These are phyloP conservation scores for Cryptocheilus praepositus DNA, from an alignment of 2,888 invertebrate species.

Conservation along the genomic window DNA sequence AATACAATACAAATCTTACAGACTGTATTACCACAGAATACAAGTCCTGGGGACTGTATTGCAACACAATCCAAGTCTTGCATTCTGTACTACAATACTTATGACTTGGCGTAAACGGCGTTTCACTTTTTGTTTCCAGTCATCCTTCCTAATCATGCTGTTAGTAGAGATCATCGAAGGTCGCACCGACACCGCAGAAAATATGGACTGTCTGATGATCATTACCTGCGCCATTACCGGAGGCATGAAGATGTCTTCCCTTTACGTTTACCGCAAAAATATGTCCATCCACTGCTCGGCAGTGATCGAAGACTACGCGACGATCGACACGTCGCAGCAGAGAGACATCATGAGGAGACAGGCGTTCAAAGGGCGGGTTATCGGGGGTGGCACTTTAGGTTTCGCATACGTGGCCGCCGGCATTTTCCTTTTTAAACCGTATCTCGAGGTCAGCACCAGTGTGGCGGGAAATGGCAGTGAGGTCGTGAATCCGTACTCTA, in stretches of 20 bases:
- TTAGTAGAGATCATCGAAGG: background rate
- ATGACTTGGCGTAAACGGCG: background rate
- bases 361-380: conserved; percentile 20
- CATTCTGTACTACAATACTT: background rate
- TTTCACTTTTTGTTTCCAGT: background rate
- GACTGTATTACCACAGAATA: too few species aligned
- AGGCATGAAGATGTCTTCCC: too few species aligned
- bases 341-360: conserved; percentile 15
- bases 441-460: too few species aligned
- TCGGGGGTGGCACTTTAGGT: conserved; percentile 13
- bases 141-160: background rate
- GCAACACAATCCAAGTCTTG: too few species aligned
- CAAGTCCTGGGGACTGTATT: too few species aligned
- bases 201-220: background rate
- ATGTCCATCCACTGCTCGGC: conserved; percentile 18
- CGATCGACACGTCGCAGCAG: conserved; percentile 13
- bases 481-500: background rate
- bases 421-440: background rate
- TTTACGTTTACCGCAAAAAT: background rate
- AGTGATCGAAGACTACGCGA: conserved; percentile 20
- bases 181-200: background rate
- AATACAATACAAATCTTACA: too few species aligned
- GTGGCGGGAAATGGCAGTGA: background rate
- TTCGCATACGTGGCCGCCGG: conserved; percentile 3
- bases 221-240: background rate